phyloP scores from a whole-genome alignment of 2,797 vertebrate species.

The Notamacropus eugenii region DNA sequence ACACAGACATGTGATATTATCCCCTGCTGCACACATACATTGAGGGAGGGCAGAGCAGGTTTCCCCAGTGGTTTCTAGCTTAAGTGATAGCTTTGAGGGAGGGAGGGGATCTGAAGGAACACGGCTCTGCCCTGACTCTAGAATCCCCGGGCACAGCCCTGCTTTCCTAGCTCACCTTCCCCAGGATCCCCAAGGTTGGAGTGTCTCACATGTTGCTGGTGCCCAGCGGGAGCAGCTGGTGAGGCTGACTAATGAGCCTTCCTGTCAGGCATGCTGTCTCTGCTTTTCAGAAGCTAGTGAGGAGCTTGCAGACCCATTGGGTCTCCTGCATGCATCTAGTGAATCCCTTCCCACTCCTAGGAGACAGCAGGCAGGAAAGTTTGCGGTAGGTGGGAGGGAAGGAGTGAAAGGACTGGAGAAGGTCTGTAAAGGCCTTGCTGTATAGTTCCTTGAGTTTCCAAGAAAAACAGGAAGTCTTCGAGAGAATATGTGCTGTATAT shows the following conservation, averaged over 20 bases:
- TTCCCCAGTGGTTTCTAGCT: background rate
- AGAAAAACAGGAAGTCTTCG: background rate
- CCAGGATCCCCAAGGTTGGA: background rate
- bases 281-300: background rate
- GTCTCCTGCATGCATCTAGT: rapidly evolving
- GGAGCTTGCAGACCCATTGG: background rate
- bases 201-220: background rate
- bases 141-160: background rate
- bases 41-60: background rate
- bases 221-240: slow-evolving; percentile 67
- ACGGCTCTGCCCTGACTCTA: background rate
- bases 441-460: background rate
- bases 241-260: slow-evolving; percentile 63
- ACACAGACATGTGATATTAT: background rate
- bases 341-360: background rate
- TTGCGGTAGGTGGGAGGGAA: background rate
- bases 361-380: background rate
- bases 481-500: background rate
- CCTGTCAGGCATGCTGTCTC: slow-evolving; percentile 54
- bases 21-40: too few relatives aligned
- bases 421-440: background rate
- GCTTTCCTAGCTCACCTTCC: background rate
- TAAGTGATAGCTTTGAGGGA: background rate
- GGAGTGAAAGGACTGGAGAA: background rate
- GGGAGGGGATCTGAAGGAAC: background rate